phyloP scores from a whole-genome alignment of 2,797 vertebrate species.

The Xiphophorus birchmanni region DNA sequence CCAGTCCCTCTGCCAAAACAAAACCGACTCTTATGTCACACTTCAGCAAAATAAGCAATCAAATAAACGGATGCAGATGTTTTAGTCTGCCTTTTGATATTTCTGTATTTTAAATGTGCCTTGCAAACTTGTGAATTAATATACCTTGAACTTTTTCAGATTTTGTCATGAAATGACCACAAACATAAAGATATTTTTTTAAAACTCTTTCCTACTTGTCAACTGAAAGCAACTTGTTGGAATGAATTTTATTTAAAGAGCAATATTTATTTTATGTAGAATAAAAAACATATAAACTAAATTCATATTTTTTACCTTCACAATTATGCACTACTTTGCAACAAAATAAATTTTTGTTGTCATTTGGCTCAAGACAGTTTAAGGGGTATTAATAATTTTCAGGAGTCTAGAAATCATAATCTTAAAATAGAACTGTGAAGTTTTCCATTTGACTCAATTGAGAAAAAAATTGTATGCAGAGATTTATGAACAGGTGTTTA shows the following conservation, averaged over 20 bases:
- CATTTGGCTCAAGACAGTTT: background rate
- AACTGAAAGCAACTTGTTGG: background rate
- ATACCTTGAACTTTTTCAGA: background rate
- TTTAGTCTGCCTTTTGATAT: background rate
- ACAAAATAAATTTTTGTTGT: background rate
- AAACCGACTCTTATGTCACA: background rate
- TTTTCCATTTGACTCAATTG: background rate
- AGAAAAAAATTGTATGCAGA: background rate
- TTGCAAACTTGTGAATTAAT: background rate
- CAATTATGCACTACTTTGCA: background rate
- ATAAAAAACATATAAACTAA: background rate
- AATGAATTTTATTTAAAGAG: background rate
- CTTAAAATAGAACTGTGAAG: background rate
- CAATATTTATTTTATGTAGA: background rate
- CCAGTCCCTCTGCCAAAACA: conserved; percentile 74
- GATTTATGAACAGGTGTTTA: background rate
- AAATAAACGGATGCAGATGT: background rate
- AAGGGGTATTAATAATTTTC: background rate
- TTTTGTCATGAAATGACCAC: background rate
- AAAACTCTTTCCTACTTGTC: background rate
- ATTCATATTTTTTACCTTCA: background rate
- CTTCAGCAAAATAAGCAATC: background rate
- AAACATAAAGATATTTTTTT: background rate
- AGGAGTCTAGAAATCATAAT: background rate
- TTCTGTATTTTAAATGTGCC: background rate